Conservation (phyloP, 2,797 vertebrate species). For the Cetoscarus ocellatus region DNA sequence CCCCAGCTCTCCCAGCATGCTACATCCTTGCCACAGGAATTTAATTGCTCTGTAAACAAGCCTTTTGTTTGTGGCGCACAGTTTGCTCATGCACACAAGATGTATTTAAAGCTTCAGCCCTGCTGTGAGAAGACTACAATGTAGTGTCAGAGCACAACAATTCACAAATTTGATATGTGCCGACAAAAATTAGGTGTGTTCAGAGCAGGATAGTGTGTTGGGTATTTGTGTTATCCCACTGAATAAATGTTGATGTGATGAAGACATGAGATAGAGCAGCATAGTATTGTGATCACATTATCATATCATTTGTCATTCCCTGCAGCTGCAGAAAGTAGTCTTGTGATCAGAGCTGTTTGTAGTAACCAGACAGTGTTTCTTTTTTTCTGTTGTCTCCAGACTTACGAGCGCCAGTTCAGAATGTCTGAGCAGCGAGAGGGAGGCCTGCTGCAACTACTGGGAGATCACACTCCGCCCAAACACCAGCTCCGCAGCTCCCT, state of each 20-base stretch:
- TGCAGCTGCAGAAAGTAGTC: constrained; percentile 42
- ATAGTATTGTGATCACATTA: constrained; percentile 47
- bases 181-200: constrained; percentile 40
- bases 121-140: constrained; percentile 57
- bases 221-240: constrained; percentile 24
- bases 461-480: constrained; percentile 94
- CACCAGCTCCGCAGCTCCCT: constrained; percentile 93
- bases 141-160: constrained; percentile 52
- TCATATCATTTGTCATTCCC: constrained; percentile 44
- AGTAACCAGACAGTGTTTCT: constrained; percentile 64
- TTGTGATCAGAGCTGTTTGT: constrained; percentile 49
- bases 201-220: constrained; percentile 23
- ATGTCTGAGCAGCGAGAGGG: constrained; percentile 90
- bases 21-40: constrained; percentile 81
- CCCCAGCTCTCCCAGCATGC: constrained; percentile 75
- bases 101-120: constrained; percentile 67
- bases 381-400: constrained; percentile 81
- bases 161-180: constrained; percentile 56
- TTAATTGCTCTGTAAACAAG: constrained; percentile 82
- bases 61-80: constrained; percentile 75
- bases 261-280: constrained; percentile 48
- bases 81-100: constrained; percentile 73
- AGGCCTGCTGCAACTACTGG: constrained; percentile 91
- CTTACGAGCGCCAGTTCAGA: constrained; percentile 93
- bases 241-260: constrained; percentile 31